A percentile compares a stretch with the other conserved stretches of the same genome.
Conservation (phyloP, 2,888 invertebrate genomes). For the Drosophila barbarae region DNA sequence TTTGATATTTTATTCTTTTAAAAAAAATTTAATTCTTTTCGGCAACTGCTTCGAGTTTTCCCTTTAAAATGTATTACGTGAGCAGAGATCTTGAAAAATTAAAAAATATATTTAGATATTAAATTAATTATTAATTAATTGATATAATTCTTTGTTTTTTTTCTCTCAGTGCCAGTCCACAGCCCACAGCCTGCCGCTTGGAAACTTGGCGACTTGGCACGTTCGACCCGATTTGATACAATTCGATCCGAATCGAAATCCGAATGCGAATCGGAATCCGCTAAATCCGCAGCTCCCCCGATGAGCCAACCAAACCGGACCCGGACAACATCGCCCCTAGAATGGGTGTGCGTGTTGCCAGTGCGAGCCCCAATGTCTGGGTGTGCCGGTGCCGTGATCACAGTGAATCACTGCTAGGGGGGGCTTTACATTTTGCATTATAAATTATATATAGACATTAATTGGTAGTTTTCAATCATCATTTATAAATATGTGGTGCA, state of each 20-base stretch:
- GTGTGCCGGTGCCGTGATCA: conserved; percentile 21
- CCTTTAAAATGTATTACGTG: too few relatives aligned
- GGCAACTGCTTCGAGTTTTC: too few relatives aligned
- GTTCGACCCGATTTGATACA: conserved; percentile 17
- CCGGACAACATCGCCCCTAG: conserved; percentile 22
- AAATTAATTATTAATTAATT: too few relatives aligned
- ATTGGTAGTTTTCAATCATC: not conserved
- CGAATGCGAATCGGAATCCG: conserved; percentile 4
- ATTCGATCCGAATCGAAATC: conserved; percentile 17
- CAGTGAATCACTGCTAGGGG: conserved; percentile 24
- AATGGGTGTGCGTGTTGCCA: conserved; percentile 18
- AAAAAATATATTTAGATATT: too few relatives aligned
- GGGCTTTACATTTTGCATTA: not conserved
- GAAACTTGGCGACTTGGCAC: conserved; percentile 19
- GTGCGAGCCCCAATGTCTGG: conserved; percentile 13
- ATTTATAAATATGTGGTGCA: too few relatives aligned
- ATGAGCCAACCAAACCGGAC: conserved; percentile 31
- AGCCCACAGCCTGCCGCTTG: conserved; percentile 22
- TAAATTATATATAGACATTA: not conserved
- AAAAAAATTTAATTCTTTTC: too few relatives aligned
- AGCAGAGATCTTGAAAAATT: too few relatives aligned
- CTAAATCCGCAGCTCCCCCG: conserved; percentile 20
- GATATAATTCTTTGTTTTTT: not conserved
- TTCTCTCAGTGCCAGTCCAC: not conserved
- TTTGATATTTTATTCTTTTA: not conserved